phyloP scores from a whole-genome alignment of 2,888 invertebrate species.

The Meteorus cinctellus region DNA sequence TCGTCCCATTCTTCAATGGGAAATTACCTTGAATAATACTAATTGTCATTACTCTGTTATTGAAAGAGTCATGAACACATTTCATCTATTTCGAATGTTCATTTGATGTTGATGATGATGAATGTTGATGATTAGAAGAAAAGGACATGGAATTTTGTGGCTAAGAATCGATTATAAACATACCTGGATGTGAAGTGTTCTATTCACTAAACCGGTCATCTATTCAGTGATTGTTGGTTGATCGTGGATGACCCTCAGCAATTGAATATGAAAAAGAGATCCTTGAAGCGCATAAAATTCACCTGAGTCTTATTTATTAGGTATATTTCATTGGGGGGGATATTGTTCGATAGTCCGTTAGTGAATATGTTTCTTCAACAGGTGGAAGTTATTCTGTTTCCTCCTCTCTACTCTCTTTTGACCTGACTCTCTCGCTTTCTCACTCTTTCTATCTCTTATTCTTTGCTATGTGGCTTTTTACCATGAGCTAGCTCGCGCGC shows the following conservation, averaged over 20 bases:
- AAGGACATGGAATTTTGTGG: too few species aligned
- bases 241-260: not conserved
- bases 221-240: not conserved
- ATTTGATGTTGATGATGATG: too few species aligned
- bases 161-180: too few species aligned
- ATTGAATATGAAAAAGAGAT: not conserved
- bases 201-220: not conserved
- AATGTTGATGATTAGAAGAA: too few species aligned
- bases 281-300: not conserved
- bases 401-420: slow-evolving; percentile 3
- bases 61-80: too few species aligned
- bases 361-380: slow-evolving; percentile 43
- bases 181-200: too few species aligned
- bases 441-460: not conserved
- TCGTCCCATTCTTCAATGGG: too few species aligned
- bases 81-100: too few species aligned
- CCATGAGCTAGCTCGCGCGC: slow-evolving; percentile 4
- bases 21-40: too few species aligned
- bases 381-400: slow-evolving; percentile 44
- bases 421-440: not conserved
- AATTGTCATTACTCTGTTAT: too few species aligned
- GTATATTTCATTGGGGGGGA: not conserved
- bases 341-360: slow-evolving; percentile 16
- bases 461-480: not conserved
- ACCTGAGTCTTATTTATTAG: not conserved